Percentiles rank a stretch among this genome's conserved stretches.
Evolutionary conservation across 2,797 vertebrate species (phyloP).

Genomic region (Paguma larvata): DNA sequence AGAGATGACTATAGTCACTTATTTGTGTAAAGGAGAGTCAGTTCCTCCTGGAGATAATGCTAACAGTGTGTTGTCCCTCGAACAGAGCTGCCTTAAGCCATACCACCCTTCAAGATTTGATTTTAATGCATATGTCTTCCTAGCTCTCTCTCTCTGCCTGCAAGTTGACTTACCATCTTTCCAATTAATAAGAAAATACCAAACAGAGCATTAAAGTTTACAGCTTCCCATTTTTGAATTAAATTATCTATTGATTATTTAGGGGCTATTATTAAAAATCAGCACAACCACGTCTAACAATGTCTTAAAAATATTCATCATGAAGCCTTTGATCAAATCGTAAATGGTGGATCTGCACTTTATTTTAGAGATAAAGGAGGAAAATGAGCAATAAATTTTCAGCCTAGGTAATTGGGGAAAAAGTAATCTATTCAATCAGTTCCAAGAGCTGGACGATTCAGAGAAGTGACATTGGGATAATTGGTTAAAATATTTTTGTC

Average conservation of each 20-base stretch:
- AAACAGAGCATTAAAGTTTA: constrained; percentile 73
- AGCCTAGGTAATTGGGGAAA: constrained; percentile 50
- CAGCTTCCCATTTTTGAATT: constrained; percentile 78
- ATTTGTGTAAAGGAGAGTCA: rapidly evolving
- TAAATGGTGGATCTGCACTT: constrained; percentile 78
- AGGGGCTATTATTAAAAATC: constrained; percentile 79
- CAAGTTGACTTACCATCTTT: constrained; percentile 52
- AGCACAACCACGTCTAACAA: constrained; percentile 65
- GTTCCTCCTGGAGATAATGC: neutral
- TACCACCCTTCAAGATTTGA: neutral
- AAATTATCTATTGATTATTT: constrained; percentile 86
- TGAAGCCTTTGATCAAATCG: constrained; percentile 73
- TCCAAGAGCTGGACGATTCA: constrained; percentile 55
- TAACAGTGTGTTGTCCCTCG: neutral
- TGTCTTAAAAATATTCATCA: constrained; percentile 81
- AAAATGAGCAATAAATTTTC: constrained; percentile 74
- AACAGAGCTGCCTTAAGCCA: neutral
- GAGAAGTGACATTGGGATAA: constrained; percentile 2
- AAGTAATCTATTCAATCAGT: constrained; percentile 72
- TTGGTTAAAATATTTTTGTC: constrained; percentile 45
- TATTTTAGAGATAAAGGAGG: constrained; percentile 67
- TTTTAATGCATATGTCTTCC: neutral
- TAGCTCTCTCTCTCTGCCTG: neutral
- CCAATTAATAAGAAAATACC: constrained; percentile 79
- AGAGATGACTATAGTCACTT: neutral